These are phyloP conservation scores for Watsonalla cultraria DNA, from an alignment of 2,888 invertebrate species.

Conservation along the genomic window DNA sequence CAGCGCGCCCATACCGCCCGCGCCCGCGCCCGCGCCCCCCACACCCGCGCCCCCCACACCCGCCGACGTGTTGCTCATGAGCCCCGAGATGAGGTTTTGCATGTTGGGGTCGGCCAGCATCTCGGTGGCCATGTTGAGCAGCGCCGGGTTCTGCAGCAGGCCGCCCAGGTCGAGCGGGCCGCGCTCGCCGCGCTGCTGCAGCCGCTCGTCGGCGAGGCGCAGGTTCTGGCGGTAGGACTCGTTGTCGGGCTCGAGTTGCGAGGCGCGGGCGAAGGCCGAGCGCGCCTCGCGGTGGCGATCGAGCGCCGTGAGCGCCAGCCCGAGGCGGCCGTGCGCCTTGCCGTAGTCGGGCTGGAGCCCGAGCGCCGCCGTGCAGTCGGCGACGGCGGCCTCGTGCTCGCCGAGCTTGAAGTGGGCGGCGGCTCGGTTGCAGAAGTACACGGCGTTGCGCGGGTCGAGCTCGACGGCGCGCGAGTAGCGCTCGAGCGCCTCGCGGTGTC, in stretches of 20 bases:
- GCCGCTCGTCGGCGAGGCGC: slow-evolving; percentile 86
- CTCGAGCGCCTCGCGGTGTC: slow-evolving; percentile 88
- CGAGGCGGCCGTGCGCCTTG: slow-evolving; percentile 96
- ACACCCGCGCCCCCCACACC: slow-evolving; percentile 22
- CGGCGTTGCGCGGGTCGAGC: slow-evolving; percentile 92
- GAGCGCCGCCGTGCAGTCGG: slow-evolving; percentile 94
- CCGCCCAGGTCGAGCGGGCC: slow-evolving; percentile 78
- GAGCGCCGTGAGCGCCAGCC: slow-evolving; percentile 91
- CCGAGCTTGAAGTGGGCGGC: slow-evolving; percentile 95
- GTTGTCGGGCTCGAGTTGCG: slow-evolving; percentile 95
- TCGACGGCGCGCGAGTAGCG: slow-evolving; percentile 94
- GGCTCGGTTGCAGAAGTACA: slow-evolving; percentile 98
- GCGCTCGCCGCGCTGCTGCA: slow-evolving; percentile 83
- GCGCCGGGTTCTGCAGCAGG: slow-evolving; percentile 87
- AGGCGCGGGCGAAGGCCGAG: slow-evolving; percentile 91
- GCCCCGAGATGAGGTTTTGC: slow-evolving; percentile 84
- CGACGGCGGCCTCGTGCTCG: slow-evolving; percentile 89
- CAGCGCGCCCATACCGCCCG: slow-evolving; percentile 57
- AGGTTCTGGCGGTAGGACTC: slow-evolving; percentile 93
- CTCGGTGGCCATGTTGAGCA: slow-evolving; percentile 91
- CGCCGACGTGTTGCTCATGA: slow-evolving; percentile 62
- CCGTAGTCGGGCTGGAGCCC: slow-evolving; percentile 94
- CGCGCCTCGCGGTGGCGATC: slow-evolving; percentile 91
- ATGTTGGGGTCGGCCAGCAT: slow-evolving; percentile 92
- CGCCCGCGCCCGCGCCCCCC: slow-evolving; percentile 53